Evolutionary conservation across 2,113 vertebrate species (phyloP).

Genomic region (Bubo bubo): DNA sequence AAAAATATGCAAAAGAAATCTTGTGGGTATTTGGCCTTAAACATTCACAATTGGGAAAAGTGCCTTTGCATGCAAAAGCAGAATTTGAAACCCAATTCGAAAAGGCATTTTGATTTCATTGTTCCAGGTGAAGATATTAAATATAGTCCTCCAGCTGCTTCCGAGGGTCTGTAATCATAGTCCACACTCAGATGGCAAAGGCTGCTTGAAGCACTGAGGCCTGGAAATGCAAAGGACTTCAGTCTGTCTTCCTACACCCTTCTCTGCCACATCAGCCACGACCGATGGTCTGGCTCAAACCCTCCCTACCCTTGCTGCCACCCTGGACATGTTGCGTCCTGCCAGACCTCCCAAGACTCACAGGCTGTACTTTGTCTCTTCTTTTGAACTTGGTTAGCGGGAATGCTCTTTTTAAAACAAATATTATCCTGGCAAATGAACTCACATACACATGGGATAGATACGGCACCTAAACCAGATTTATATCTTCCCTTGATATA

Average conservation of each 20-base stretch:
- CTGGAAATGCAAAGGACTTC: fast-evolving
- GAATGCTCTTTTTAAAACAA: neutral
- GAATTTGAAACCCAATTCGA: neutral
- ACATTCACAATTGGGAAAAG: neutral
- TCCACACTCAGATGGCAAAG: neutral
- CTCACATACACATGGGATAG: neutral
- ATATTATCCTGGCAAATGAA: neutral
- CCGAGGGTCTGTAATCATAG: neutral
- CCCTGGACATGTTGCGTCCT: fast-evolving
- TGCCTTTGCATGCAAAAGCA: neutral
- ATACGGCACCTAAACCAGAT: slow-evolving; percentile 16
- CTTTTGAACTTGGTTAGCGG: neutral
- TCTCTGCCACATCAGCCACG: neutral
- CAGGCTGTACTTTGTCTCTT: neutral
- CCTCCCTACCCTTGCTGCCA: neutral
- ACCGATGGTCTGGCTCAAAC: neutral
- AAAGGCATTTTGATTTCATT: neutral
- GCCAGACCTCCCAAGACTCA: fast-evolving
- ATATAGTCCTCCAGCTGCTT: neutral
- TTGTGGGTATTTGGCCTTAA: neutral
- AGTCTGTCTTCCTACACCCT: fast-evolving
- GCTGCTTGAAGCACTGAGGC: neutral
- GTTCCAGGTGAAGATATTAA: neutral
- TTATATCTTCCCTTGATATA: slow-evolving; percentile 47
- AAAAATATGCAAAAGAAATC: neutral